Base-by-base conservation (phyloP, 2,888 invertebrate species). In the Prosopocoilus inquinatus region DNA sequence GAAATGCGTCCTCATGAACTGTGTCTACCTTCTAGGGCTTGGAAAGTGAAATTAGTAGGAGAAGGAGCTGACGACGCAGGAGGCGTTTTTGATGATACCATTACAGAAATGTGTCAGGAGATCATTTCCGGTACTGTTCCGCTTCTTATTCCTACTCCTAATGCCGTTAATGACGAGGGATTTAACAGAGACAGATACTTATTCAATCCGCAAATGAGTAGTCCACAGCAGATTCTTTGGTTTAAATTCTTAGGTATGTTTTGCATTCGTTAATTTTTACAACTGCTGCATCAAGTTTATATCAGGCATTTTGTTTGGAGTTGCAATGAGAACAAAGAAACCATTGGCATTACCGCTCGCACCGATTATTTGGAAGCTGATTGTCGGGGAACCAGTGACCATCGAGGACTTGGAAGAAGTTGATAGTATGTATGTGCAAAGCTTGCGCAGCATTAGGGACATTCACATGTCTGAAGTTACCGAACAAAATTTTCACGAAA, bases 21-120 rank as follows among this genome's bases (percentile, higher is more conserved):
- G 36, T 70, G 85, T 13, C 72, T 86, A 33, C 85, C 85, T 2
- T 82, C 84, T 1, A 71, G 86, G 46, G 85, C 86, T 2, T 86
- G 86, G 86, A 86, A 86, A 74, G 82, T 82, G 48, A 85, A 85
- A 70, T 73, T 86, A 32, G 79, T 86, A 5, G 85, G 85, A 0
- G 86, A 86, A 73, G 86, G 85, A 1, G 86, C 86, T 0, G 86
- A 86, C 69, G 86, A 86, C 73, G 86, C 86, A 2, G 86, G 86
- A 0, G 86, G 86, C 2, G 86, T 86, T 15, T 86, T 86, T 73
- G 86, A 86, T 71, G 86, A 86, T 66, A 86, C 85, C 2, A 84
- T 86, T 41, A 85, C 85, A 1, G 85, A 86, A 72, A 85, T 86
- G 83, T 85, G 85, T 66, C 79, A 81, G 70, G 86, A 86, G 71